A percentile compares a stretch with the other conserved stretches of the same genome.
Conservation (phyloP, 2,888 invertebrate genomes). For the Drosophila austrosaltans region DNA sequence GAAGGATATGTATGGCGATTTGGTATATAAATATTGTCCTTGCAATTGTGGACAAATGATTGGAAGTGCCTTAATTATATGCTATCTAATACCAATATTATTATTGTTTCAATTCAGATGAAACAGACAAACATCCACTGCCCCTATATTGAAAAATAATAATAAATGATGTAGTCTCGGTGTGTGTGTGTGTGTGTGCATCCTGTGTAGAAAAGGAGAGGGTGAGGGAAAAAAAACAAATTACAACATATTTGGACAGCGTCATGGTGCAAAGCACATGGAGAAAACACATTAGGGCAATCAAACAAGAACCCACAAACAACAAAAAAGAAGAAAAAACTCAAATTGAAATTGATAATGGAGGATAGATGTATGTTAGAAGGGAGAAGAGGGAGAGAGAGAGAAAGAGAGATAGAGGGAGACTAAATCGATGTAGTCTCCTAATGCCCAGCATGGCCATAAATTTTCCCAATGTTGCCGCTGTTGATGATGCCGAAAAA, state of each 20-base stretch:
- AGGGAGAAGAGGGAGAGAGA: slow-evolving; percentile 10
- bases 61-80: neutral
- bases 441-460: slow-evolving; percentile 69
- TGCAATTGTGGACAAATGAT: neutral
- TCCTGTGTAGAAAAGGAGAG: slow-evolving; percentile 40
- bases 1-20: neutral
- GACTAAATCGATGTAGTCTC: slow-evolving; percentile 67
- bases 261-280: slow-evolving; percentile 50
- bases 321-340: slow-evolving; percentile 63
- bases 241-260: slow-evolving; percentile 67
- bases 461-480: slow-evolving; percentile 68
- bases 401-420: slow-evolving; percentile 23
- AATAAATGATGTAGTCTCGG: slow-evolving; percentile 67
- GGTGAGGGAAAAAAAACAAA: slow-evolving; percentile 51
- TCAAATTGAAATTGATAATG: slow-evolving; percentile 75
- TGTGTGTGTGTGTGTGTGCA: slow-evolving; percentile 49
- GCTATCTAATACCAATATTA: slow-evolving; percentile 1
- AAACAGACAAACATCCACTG: neutral
- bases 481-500: slow-evolving; percentile 45
- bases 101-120: slow-evolving; percentile 4
- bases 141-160: slow-evolving; percentile 24
- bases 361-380: slow-evolving; percentile 16
- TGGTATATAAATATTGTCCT: neutral
- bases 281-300: slow-evolving; percentile 72
- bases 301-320: slow-evolving; percentile 61